Evolutionary conservation across 2,888 invertebrate species (phyloP), one percentile per base, ranked within the genome.

Genomic region (Drosophila gaucha): DNA sequence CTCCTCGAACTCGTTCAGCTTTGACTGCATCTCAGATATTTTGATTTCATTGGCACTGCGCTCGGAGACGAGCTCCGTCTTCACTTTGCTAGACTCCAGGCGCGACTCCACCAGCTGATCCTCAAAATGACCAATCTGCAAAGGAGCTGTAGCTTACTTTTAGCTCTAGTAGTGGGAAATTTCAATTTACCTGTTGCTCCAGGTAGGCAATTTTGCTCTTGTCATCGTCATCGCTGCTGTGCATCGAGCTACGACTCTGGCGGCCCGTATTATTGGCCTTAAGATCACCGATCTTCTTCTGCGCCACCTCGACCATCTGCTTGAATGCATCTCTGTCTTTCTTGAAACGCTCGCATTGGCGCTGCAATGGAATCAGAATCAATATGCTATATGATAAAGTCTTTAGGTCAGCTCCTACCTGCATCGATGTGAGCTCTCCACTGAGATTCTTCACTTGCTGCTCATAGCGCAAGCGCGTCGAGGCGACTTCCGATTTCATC

Each of bases 1-100:
- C 91, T 98, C 98, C 91, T 98, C 97, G 85, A 97, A 94, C 94
- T 91, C 91, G 65, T 92, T 91, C 3, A 92, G 94, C 86, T 96
- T 95, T 0, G 97, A 97, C 88, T 96, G 96, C 94, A 97, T 94
- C 92, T 98, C 97, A 0, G 97, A 95, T 43, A 96, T 93, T 91
- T 96, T 96, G 18, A 98, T 95, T 91, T 98, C 97, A 89, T 95
- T 96, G 3, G 95, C 94, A 20, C 97, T 97, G 66, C 95, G 94
- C 90, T 97, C 97, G 33, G 97, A 97, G 33, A 97, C 95, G n/a
- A 97, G 93, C 91, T 97, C 97, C 0, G 97, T 97, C 92, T 96
- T 97, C 1, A 96, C 93, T 89, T 96, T 95, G 33, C 97, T 97
- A 16, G 95, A 93, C 87, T 97, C 96, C 52, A 97, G 92, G 52